phyloP scores from a whole-genome alignment of 2,113 vertebrate species.

The Gambusia affinis region DNA sequence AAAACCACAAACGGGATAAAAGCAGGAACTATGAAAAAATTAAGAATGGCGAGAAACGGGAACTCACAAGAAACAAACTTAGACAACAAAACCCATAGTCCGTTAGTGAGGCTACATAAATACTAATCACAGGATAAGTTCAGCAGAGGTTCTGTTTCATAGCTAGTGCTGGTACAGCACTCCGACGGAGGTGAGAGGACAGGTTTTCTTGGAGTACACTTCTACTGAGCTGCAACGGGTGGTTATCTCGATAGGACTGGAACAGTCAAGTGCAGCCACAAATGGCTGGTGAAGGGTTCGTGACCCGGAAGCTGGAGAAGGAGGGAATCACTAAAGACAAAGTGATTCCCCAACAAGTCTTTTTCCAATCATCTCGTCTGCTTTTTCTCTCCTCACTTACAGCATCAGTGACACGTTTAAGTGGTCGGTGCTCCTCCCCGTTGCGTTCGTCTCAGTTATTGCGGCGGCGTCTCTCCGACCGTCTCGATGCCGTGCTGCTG shows the following conservation, averaged over 20 bases:
- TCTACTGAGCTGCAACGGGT: conserved; percentile 47
- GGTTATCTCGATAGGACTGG: conserved; percentile 48
- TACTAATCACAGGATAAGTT: conserved; percentile 46
- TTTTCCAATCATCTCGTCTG: conserved; percentile 12
- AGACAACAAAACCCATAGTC: conserved; percentile 52
- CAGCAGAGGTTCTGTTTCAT: conserved; percentile 42
- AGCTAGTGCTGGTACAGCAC: conserved; percentile 30
- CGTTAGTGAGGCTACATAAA: conserved; percentile 65
- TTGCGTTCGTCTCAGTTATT: conserved; percentile 67
- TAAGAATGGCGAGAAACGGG: conserved; percentile 22
- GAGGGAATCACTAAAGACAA: conserved; percentile 46
- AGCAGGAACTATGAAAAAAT: conserved; percentile 53
- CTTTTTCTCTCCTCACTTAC: conserved; percentile 2
- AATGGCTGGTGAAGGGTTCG: conserved; percentile 41
- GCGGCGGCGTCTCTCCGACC: conserved; percentile 81
- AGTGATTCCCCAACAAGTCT: conserved; percentile 51
- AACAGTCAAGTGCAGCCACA: conserved; percentile 62
- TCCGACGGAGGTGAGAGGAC: conserved; percentile 42
- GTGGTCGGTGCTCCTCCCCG: conserved; percentile 19
- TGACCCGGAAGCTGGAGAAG: conserved; percentile 42
- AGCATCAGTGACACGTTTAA: conserved; percentile 22
- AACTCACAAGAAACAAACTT: conserved; percentile 24
- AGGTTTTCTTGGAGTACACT: conserved; percentile 52
- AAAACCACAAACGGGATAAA: conserved; percentile 60
- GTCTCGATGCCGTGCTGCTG: conserved; percentile 87